These are phyloP conservation scores for Disparrhopalites patrizii DNA, from an alignment of 2,888 invertebrate species.

Conservation along the genomic window DNA sequence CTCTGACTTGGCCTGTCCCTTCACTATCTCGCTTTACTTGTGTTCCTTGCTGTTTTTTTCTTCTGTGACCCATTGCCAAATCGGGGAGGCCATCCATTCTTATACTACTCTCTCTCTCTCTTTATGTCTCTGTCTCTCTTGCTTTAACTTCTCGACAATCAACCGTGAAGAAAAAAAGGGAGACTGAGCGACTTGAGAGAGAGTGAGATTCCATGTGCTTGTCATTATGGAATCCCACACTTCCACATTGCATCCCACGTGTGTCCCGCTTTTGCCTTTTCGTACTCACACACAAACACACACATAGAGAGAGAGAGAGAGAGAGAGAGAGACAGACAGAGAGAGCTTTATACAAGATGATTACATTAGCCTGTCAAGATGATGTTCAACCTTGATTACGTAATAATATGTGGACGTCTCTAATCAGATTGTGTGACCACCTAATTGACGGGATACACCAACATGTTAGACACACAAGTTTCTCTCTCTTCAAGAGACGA, in stretches of 20 bases:
- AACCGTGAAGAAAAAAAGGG: neutral
- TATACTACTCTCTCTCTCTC: neutral
- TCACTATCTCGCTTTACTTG: too few relatives aligned
- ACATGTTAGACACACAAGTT: neutral
- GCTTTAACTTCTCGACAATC: too few relatives aligned
- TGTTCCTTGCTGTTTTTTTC: neutral
- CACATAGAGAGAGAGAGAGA: too few relatives aligned
- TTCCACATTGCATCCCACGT: slow-evolving; percentile 20
- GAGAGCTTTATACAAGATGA: slow-evolving; percentile 7
- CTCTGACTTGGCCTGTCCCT: neutral
- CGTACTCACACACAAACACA: neutral
- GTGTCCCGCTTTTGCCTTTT: slow-evolving; percentile 27
- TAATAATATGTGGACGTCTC: slow-evolving; percentile 23
- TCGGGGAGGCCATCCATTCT: slow-evolving; percentile 2
- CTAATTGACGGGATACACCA: neutral
- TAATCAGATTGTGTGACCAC: slow-evolving; percentile 14
- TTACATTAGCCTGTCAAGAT: slow-evolving; percentile 11
- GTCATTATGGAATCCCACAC: slow-evolving; percentile 21
- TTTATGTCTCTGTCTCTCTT: too few relatives aligned
- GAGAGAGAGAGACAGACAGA: too few relatives aligned
- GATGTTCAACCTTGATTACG: slow-evolving; percentile 7
- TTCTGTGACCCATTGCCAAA: slow-evolving; percentile 17
- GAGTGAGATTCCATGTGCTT: neutral
- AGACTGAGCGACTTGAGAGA: neutral
- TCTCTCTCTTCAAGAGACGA: too few relatives aligned